Conservation (phyloP, 1,140 invertebrate genomes). For the Drosophila varians region DNA sequence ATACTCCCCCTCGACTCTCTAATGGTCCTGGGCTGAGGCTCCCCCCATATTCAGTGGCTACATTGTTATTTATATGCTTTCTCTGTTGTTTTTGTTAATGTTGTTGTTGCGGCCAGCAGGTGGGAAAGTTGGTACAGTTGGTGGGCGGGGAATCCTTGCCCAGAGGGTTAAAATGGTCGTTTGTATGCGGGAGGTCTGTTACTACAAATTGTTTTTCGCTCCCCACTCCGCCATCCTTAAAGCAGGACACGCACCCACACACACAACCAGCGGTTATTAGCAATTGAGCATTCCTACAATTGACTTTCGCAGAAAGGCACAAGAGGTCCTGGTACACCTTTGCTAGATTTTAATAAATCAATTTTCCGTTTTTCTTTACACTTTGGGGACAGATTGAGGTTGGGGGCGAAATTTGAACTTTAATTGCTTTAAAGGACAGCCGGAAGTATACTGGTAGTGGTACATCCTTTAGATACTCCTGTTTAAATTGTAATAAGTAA, state of each 20-base stretch:
- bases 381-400: too few species aligned
- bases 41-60: conserved; percentile 54
- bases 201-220: conserved; percentile 58
- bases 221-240: neutral
- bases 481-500: too few species aligned
- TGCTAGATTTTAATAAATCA: conserved; percentile 15
- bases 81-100: conserved; percentile 33
- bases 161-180: conserved; percentile 44
- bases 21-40: too few species aligned
- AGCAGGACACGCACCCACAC: conserved; percentile 45
- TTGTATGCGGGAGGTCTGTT: conserved; percentile 46
- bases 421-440: neutral
- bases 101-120: conserved; percentile 57
- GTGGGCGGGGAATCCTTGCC: conserved; percentile 1
- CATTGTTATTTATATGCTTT: conserved; percentile 72
- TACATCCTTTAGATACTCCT: too few species aligned
- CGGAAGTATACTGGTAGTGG: too few species aligned
- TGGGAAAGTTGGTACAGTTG: conserved; percentile 48
- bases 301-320: conserved; percentile 38
- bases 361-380: neutral
- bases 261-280: conserved; percentile 64
- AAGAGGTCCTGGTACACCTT: neutral
- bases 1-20: conserved; percentile 17
- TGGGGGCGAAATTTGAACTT: neutral
- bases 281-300: conserved; percentile 29